phyloP scores from a whole-genome alignment of 2,888 invertebrate genomes.

The Therioaphis trifolii region DNA sequence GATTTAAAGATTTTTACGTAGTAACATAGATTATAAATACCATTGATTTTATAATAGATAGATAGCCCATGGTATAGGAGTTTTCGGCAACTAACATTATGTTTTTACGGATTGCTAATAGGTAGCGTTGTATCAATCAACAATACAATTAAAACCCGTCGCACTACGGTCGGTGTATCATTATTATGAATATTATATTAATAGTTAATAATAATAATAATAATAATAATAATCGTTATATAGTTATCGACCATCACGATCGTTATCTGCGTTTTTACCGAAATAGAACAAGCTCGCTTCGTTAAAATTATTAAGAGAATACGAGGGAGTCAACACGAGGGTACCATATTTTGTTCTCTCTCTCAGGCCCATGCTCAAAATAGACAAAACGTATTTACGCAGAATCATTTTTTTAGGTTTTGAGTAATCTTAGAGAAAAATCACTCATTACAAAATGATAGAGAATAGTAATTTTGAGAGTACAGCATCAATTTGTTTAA shows the following conservation, averaged over 20 bases:
- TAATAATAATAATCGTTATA: not conserved
- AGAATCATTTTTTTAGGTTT: not conserved
- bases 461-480: not conserved
- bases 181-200: not conserved
- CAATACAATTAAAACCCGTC: not conserved
- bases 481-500: too few relatives aligned
- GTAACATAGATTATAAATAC: too few relatives aligned
- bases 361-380: not conserved
- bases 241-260: not conserved
- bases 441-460: not conserved
- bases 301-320: too few relatives aligned
- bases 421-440: not conserved
- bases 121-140: conserved; percentile 1
- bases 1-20: too few relatives aligned
- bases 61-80: too few relatives aligned
- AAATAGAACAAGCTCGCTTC: not conserved
- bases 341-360: not conserved
- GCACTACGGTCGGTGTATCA: not conserved
- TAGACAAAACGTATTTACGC: not conserved
- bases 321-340: not conserved
- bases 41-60: too few relatives aligned
- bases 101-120: not conserved
- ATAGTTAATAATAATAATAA: not conserved
- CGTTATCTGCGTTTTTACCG: not conserved
- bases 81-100: not conserved